Evolutionary conservation across 2,888 invertebrate species (phyloP), one percentile per base, ranked within the genome.

Genomic region (Anaspis maculata): DNA sequence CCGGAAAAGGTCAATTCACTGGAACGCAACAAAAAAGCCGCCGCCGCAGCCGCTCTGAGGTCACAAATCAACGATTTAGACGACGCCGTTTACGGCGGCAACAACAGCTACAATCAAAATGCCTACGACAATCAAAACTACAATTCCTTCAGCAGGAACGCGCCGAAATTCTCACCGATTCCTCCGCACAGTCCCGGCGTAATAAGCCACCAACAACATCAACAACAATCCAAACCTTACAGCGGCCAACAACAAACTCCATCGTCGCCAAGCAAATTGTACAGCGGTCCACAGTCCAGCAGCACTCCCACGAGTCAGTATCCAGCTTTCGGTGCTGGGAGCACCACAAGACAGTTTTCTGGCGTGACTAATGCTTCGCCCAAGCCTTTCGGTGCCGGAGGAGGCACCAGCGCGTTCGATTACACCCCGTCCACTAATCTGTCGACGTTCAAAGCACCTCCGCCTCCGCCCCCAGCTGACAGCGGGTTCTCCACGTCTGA

Each of bases 1-100:
- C 64, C 66, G 3, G 64, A 65, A 35, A 65, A 64, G 50, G 63
- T 64, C 10, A 61, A 54, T 43, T 63, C 64, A 1, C 44, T 65
- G 27, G 65, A 65, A 37, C 58, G 62, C 21, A 59, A 53, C 37
- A 61, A 61, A 41, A 49, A 40, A 15, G 53, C 53, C 27, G 25
- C 45, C 37, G 61, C 61, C 41, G 49, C 39, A 15, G 53, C 53
- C 27, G 25, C 45, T 3, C 41, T 62, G 10, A 53, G 59, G 36
- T 54, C 59, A 5, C 59, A 65, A 41, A 53, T 62, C 14, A 59
- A 56, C 41, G 46, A 58, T 14, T 35, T 62, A 32, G 59, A 63
- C 45, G 54, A 51, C 26, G 51, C 55, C 3, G 59, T 61, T 14
- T 63, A 63, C 41, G 61, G 60, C 24, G 44, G 48, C 24, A 51